Percentiles rank a stretch among this genome's conserved stretches.
Conservation (phyloP, 2,113 vertebrate species). For the Amia ocellicauda region DNA sequence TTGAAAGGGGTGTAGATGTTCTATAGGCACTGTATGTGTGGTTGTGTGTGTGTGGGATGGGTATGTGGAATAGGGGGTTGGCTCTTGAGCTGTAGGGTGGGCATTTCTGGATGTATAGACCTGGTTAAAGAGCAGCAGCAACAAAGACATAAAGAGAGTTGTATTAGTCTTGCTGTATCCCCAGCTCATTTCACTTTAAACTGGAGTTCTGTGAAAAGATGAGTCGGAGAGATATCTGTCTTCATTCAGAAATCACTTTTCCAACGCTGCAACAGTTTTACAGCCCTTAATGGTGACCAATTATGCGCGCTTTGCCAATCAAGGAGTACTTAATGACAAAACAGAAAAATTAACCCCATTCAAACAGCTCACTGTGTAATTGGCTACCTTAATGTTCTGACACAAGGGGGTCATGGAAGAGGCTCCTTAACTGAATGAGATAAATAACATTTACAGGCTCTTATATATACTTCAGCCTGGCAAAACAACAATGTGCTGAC, state of each 20-base stretch:
- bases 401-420: conserved; percentile 58
- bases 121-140: conserved; percentile 1
- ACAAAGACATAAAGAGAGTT: conserved; percentile 18
- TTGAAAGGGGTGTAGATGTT: too few species aligned
- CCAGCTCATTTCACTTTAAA: conserved; percentile 12
- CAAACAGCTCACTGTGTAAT: conserved; percentile 66
- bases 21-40: background rate
- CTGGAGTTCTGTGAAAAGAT: conserved; percentile 19
- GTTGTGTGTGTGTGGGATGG: background rate
- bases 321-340: conserved; percentile 79
- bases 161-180: conserved; percentile 4
- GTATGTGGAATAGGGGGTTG: too few species aligned
- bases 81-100: background rate
- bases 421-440: conserved; percentile 64
- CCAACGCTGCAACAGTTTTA: conserved; percentile 73
- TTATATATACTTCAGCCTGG: conserved; percentile 64
- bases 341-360: conserved; percentile 77
- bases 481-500: conserved; percentile 76
- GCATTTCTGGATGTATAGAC: conserved; percentile 5
- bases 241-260: conserved; percentile 67
- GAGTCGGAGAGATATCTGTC: conserved; percentile 58
- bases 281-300: conserved; percentile 73
- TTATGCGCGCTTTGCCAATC: conserved; percentile 79
- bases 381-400: conserved; percentile 65
- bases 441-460: conserved; percentile 78